These are phyloP conservation scores for rabbit (Oryctolagus cuniculus) DNA, from an alignment of 2,113 vertebrate species.

Conservation along the genomic window DNA sequence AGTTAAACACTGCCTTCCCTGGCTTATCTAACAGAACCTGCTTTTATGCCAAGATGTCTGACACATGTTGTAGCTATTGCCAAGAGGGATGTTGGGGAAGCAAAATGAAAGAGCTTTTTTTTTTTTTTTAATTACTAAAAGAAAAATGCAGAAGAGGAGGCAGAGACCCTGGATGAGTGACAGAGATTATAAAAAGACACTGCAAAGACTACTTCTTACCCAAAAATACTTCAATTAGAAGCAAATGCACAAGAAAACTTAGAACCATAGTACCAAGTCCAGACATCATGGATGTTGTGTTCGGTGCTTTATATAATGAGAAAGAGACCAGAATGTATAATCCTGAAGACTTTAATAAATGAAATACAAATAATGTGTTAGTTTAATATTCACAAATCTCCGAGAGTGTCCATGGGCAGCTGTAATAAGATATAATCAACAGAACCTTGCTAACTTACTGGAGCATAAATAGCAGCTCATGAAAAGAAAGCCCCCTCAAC, in stretches of 20 bases:
- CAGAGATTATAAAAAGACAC: neutral
- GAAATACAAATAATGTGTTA: slow-evolving; percentile 45
- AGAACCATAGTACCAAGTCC: neutral
- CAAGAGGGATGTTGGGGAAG: neutral
- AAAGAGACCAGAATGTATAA: slow-evolving; percentile 11
- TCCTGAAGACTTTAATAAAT: slow-evolving; percentile 55
- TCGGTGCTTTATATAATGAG: neutral
- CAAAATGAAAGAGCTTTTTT: slow-evolving; percentile 52
- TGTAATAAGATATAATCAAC: slow-evolving; percentile 38
- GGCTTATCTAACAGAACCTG: slow-evolving; percentile 49
- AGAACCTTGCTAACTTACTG: slow-evolving; percentile 47
- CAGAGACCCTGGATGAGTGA: neutral
- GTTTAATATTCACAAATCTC: neutral
- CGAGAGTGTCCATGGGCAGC: neutral
- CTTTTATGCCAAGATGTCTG: slow-evolving; percentile 21
- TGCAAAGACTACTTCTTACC: neutral
- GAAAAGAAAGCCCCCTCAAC: slow-evolving; percentile 26
- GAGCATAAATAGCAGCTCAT: slow-evolving; percentile 38
- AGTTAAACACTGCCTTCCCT: slow-evolving; percentile 40
- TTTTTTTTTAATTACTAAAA: slow-evolving; percentile 61
- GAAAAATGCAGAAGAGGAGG: slow-evolving; percentile 14
- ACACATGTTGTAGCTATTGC: neutral
- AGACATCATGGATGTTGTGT: neutral
- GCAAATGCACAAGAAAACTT: neutral
- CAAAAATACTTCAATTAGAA: neutral